Base-by-base conservation (phyloP, 2,888 invertebrate genomes). In the Volucella inflata region DNA sequence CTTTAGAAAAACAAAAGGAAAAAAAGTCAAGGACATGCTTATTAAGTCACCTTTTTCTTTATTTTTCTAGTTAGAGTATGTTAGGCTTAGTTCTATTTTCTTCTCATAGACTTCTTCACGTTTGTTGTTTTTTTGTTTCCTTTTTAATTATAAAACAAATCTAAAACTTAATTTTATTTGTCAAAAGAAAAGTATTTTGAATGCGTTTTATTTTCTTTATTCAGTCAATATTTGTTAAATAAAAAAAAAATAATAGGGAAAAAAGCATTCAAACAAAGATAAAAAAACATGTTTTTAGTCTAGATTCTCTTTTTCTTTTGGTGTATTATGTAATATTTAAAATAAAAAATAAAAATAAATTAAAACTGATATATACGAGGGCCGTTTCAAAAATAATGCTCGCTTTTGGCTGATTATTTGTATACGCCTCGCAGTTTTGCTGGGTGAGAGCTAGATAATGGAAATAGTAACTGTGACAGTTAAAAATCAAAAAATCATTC, bases 301-400 rank as follows among this genome's bases (percentile, higher is more conserved):
- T 80, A 76, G 11, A 67, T 77, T 75, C 80, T 87, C 83, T 82
- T 80, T 80, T 70, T 84, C 75, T 75, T 83, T 76, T 76, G 70
- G 65, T 83, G 77, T 83, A 87, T 78, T 72, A 74, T 67, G 79
- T 82, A 78, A 71, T 71, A 79, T 44, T 68, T 40, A 84, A 75
- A 40, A 75, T 53, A 74, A 78, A 75, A 87, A 74, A 74, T 60
- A 68, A 68, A 85, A 75, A 2, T 21, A 21, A 21, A 21, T 2
- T 30, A 0, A 6, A 30, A 30, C 30, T 0, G 30, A 30, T 6
- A 6, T 30, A 30, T 30, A 30, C 6, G 30, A 30, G 30, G 30
- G 30, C 6, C 30, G 6, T 30, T 30, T 30, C 30, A 30, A 30
- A 30, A 30, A 30, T 30, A 30, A 30, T 30, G 30, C 30, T 30